Conservation (phyloP, 2,113 vertebrate genomes). For the Carlito syrichta region DNA sequence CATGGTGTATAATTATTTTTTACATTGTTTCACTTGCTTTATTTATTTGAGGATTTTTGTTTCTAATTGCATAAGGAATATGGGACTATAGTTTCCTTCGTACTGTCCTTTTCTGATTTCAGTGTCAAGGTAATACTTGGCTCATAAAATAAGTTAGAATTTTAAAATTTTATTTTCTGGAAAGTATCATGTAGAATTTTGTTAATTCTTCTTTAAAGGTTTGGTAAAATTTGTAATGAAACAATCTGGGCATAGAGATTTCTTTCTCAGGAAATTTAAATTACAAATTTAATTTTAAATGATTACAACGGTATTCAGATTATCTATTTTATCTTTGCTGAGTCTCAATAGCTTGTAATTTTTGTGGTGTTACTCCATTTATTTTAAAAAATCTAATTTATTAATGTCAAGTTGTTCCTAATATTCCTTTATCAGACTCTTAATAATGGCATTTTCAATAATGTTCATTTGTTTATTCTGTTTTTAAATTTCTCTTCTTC, state of each 20-base stretch:
- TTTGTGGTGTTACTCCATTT: not conserved
- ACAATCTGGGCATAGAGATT: not conserved
- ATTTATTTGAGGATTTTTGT: not conserved
- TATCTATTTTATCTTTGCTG: not conserved
- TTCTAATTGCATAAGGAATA: not conserved
- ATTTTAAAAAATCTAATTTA: not conserved
- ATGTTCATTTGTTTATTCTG: not conserved
- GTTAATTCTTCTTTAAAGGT: too few species aligned
- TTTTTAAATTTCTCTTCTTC: not conserved
- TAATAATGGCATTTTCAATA: not conserved
- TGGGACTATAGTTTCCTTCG: not conserved
- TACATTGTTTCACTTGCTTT: not conserved
- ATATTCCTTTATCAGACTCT: not conserved
- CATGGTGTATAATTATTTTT: not conserved
- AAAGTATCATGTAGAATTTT: not conserved
- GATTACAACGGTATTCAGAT: not conserved
- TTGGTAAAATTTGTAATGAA: not conserved
- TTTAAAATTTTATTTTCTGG: not conserved
- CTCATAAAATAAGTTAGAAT: not conserved
- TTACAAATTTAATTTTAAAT: not conserved
- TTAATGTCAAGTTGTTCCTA: not conserved
- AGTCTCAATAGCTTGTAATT: not conserved
- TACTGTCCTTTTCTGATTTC: not conserved
- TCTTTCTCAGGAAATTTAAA: not conserved
- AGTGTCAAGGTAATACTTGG: not conserved